Conservation (phyloP, 2,888 invertebrate genomes). For the Hybos culiciformis region DNA sequence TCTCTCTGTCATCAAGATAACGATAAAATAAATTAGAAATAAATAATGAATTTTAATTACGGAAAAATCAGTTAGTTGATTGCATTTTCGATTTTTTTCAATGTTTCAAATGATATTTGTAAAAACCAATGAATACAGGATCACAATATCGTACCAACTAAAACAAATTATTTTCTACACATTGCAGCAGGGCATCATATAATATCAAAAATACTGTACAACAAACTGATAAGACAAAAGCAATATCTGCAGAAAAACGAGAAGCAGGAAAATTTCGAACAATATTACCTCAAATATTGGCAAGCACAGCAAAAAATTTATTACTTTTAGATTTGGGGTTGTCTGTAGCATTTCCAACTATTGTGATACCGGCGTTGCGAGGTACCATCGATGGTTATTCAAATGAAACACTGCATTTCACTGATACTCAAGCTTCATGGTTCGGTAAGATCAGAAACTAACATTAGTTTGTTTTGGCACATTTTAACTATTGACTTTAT, state of each 20-base stretch:
- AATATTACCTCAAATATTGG: slow-evolving; percentile 32
- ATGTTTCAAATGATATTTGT: too few species aligned
- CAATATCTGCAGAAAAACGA: slow-evolving; percentile 5
- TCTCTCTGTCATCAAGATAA: too few species aligned
- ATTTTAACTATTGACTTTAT: slow-evolving; percentile 1
- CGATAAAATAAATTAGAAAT: too few species aligned
- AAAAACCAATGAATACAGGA: too few species aligned
- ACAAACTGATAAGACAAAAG: background rate
- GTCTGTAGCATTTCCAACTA: slow-evolving; percentile 44
- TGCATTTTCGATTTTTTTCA: too few species aligned
- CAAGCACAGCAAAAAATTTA: slow-evolving; percentile 42
- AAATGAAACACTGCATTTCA: slow-evolving; percentile 37
- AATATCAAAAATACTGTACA: background rate
- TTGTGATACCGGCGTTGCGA: slow-evolving; percentile 42
- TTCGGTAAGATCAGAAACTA: slow-evolving; percentile 36
- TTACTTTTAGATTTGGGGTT: slow-evolving; percentile 43
- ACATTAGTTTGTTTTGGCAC: background rate
- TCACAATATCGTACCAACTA: too few species aligned
- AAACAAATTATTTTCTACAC: background rate
- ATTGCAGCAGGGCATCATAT: background rate
- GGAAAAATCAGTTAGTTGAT: too few species aligned
- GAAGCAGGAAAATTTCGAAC: slow-evolving; percentile 14
- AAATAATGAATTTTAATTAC: too few species aligned
- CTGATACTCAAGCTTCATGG: slow-evolving; percentile 43
- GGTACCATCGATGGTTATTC: slow-evolving; percentile 29